These are phyloP conservation scores for Opisthograptis luteolata DNA, from an alignment of 2,888 invertebrate genomes.

Conservation along the genomic window DNA sequence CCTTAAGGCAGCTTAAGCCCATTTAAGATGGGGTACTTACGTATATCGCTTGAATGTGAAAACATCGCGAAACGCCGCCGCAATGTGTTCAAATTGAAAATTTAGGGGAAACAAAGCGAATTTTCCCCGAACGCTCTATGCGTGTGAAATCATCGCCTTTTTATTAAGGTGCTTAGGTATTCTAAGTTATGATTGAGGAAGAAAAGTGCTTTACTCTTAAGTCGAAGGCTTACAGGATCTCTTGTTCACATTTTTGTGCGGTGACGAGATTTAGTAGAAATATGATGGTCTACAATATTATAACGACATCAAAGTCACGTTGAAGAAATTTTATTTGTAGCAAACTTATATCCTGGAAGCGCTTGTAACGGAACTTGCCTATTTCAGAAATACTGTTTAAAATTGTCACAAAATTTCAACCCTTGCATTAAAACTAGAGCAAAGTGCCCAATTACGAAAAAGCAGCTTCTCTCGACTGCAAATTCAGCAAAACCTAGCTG, in stretches of 20 bases:
- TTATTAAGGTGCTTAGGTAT: not conserved
- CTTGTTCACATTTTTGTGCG: too few relatives aligned
- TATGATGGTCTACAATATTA: too few relatives aligned
- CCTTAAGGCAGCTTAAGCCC: conserved; percentile 50
- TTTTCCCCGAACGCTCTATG: conserved; percentile 11
- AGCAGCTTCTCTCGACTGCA: not conserved
- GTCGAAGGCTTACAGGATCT: too few relatives aligned
- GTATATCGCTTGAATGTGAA: conserved; percentile 48
- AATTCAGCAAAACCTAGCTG: conserved; percentile 5
- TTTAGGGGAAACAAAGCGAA: conserved; percentile 24
- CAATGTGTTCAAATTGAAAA: conserved; percentile 48
- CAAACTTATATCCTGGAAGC: too few relatives aligned
- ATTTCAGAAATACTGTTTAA: not conserved
- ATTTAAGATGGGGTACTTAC: conserved; percentile 47
- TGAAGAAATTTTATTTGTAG: too few relatives aligned
- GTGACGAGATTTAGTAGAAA: too few relatives aligned
- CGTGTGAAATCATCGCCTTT: conserved; percentile 5
- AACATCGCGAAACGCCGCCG: conserved; percentile 43
- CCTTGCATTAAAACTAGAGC: not conserved
- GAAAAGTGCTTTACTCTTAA: not conserved
- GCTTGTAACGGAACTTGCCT: too few relatives aligned
- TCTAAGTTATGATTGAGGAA: not conserved
- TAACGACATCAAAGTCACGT: too few relatives aligned
- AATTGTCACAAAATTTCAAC: not conserved
- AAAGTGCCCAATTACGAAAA: conserved; percentile 8